phyloP scores from a whole-genome alignment of 2,888 invertebrate species.

The Protula sp. region DNA sequence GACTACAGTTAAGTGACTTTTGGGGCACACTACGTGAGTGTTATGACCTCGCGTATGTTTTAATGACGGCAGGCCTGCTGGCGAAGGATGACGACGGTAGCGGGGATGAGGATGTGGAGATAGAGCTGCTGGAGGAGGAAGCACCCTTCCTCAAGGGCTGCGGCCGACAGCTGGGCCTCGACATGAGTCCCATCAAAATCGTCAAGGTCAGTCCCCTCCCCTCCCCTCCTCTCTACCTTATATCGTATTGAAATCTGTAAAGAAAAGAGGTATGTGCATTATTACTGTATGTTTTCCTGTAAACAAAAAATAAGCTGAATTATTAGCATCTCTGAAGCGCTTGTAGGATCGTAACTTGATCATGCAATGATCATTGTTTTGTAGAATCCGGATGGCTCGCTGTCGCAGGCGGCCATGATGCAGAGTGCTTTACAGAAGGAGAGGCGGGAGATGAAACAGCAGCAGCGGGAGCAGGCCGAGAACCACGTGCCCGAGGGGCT shows the following conservation, averaged over 20 bases:
- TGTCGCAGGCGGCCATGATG: constrained; percentile 99
- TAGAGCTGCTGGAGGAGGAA: constrained; percentile 97
- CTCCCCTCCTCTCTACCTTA: not conserved
- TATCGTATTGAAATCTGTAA: not conserved
- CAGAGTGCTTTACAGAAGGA: constrained; percentile 97
- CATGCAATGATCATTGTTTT: too few species aligned
- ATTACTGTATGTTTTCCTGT: too few species aligned
- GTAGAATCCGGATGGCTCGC: constrained; percentile 94
- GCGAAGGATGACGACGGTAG: constrained; percentile 63
- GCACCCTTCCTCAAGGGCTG: constrained; percentile 80
- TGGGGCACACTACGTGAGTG: too few species aligned
- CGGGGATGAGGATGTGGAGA: constrained; percentile 87
- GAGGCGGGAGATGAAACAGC: constrained; percentile 78
- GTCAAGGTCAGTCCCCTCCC: constrained; percentile 77
- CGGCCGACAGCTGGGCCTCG: constrained; percentile 79
- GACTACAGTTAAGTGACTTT: too few species aligned
- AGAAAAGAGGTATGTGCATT: not conserved
- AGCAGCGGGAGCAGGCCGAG: constrained; percentile 76
- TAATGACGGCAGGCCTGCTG: constrained; percentile 60
- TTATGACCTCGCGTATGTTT: too few species aligned
- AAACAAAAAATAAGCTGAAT: too few species aligned
- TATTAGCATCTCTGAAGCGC: too few species aligned
- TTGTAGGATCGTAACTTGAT: too few species aligned
- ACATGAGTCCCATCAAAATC: constrained; percentile 86
- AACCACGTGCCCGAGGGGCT: constrained; percentile 66